These are phyloP conservation scores for Conomelus anceps DNA, from an alignment of 2,888 invertebrate genomes.

Conservation along the genomic window DNA sequence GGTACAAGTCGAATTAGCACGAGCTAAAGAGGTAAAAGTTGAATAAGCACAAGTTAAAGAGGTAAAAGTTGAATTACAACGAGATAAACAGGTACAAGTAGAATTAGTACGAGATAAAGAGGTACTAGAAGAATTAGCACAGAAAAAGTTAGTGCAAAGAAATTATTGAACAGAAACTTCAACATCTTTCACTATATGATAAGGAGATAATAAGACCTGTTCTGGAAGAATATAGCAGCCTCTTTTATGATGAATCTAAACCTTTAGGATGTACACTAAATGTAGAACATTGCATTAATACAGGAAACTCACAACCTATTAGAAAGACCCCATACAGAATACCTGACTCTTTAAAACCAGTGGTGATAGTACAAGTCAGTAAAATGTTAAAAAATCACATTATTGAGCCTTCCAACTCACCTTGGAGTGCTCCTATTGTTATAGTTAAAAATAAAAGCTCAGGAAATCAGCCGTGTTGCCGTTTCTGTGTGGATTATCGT, in stretches of 20 bases:
- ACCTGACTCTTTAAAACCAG: constrained; percentile 3
- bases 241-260: constrained; percentile 6
- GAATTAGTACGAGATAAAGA: no score
- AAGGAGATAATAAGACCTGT: background rate
- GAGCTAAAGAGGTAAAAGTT: no score
- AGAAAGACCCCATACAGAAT: constrained; percentile 9
- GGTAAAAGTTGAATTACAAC: no score
- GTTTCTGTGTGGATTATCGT: constrained; percentile 5
- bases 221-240: constrained; percentile 6
- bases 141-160: no score
- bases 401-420: constrained; percentile 13
- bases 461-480: background rate
- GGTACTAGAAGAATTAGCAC: no score
- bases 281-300: constrained; percentile 10
- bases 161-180: constrained; percentile 6
- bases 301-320: constrained; percentile 9
- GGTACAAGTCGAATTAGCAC: no score
- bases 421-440: constrained; percentile 9
- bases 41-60: no score
- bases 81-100: no score
- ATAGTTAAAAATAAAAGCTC: constrained; percentile 4
- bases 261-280: background rate
- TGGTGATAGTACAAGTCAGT: background rate
- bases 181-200: background rate
- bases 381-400: constrained; percentile 3